Conservation (phyloP, 2,888 invertebrate genomes). For the Nasonia oneida region DNA sequence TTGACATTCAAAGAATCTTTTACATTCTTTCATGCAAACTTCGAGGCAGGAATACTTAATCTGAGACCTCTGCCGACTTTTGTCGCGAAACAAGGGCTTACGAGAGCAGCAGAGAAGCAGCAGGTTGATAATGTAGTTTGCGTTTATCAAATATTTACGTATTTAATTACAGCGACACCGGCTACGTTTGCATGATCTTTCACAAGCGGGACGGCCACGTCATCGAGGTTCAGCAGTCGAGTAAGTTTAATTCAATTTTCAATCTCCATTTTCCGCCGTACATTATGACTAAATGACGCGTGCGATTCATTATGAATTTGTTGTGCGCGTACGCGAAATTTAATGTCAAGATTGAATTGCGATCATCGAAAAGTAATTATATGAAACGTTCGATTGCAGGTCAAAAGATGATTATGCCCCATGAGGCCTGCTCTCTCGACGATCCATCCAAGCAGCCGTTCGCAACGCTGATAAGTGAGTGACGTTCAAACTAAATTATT, state of each 20-base stretch:
- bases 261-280: neutral
- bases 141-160: conserved; percentile 50
- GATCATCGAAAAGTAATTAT: conserved; percentile 43
- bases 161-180: conserved; percentile 85
- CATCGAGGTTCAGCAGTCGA: conserved; percentile 86
- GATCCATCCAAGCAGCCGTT: conserved; percentile 81
- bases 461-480: conserved; percentile 85
- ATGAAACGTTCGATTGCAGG: conserved; percentile 67
- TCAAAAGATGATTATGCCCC: conserved; percentile 80
- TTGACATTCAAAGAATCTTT: conserved; percentile 52
- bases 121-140: neutral
- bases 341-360: neutral
- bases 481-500: neutral
- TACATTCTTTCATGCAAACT: conserved; percentile 43
- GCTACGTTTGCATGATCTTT: conserved; percentile 89
- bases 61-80: neutral
- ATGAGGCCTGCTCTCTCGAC: conserved; percentile 84
- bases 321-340: neutral
- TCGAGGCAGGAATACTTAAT: neutral
- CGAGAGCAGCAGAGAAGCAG: neutral
- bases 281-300: neutral
- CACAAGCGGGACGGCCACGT: conserved; percentile 86
- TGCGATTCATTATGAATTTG: neutral
- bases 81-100: neutral
- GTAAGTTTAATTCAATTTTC: conserved; percentile 70